Evolutionary conservation across 2,888 invertebrate genomes (phyloP).

Genomic region (Cephus pulcher): DNA sequence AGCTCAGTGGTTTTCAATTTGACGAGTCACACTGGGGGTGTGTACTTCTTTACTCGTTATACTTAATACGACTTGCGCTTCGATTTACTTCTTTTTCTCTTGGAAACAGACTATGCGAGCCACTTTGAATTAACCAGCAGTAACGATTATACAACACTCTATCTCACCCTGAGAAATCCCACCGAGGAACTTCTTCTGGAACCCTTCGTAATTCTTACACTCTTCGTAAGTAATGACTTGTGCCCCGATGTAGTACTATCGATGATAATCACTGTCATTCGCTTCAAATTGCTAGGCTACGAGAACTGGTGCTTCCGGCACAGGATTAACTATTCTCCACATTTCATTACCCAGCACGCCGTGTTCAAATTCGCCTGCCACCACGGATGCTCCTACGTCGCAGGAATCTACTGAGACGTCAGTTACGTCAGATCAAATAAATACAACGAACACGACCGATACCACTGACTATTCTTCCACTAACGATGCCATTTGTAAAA

Average conservation of each 20-base stretch:
- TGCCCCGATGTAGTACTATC: neutral
- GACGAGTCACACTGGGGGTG: slow-evolving; percentile 14
- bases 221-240: slow-evolving; percentile 26
- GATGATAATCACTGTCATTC: neutral
- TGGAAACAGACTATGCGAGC: slow-evolving; percentile 6
- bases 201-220: slow-evolving; percentile 23
- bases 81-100: neutral
- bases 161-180: slow-evolving; percentile 23
- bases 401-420: neutral
- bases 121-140: slow-evolving; percentile 12
- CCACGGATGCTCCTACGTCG: neutral
- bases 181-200: slow-evolving; percentile 26
- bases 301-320: slow-evolving; percentile 13
- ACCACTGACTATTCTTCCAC: neutral
- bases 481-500: neutral
- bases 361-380: neutral
- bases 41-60: neutral
- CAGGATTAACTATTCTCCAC: slow-evolving; percentile 25
- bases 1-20: slow-evolving; percentile 11
- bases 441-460: neutral
- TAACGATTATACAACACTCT: slow-evolving; percentile 17
- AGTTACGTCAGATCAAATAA: neutral
- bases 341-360: slow-evolving; percentile 26
- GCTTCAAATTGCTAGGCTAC: neutral
- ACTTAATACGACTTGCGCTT: neutral